phyloP scores from a whole-genome alignment of 2,888 invertebrate species.

The Lasioglossum morio region DNA sequence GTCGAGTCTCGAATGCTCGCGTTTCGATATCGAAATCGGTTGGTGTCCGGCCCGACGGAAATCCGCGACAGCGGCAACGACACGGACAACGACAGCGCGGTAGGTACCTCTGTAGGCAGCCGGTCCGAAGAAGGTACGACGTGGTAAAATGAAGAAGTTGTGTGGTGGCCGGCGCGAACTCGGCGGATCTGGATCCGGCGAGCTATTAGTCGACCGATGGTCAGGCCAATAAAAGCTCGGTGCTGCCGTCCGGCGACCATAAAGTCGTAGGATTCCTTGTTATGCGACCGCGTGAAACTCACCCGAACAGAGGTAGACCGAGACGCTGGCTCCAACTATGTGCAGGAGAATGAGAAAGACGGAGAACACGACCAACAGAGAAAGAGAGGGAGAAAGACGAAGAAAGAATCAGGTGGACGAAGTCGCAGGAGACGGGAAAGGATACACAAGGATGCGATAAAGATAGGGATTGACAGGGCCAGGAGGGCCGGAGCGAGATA shows the following conservation, averaged over 20 bases:
- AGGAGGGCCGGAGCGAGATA: neutral
- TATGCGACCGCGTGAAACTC: constrained; percentile 67
- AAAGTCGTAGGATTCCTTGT: constrained; percentile 80
- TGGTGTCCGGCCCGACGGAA: neutral
- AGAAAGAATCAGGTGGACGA: neutral
- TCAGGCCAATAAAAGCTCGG: constrained; percentile 76
- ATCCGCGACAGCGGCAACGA: constrained; percentile 25
- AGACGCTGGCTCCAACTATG: neutral
- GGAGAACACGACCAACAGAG: neutral
- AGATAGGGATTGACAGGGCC: constrained; percentile 42
- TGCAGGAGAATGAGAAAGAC: neutral
- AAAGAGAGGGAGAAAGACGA: constrained; percentile 4
- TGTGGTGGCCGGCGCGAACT: constrained; percentile 68
- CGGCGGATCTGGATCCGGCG: constrained; percentile 71
- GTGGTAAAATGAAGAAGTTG: constrained; percentile 74
- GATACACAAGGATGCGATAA: constrained; percentile 43
- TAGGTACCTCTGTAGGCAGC: constrained; percentile 44
- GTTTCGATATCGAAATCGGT: constrained; percentile 28
- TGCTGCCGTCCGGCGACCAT: constrained; percentile 73
- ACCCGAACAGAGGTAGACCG: constrained; percentile 25
- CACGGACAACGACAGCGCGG: constrained; percentile 47
- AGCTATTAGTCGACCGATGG: constrained; percentile 76
- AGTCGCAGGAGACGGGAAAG: constrained; percentile 26
- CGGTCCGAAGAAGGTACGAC: constrained; percentile 59
- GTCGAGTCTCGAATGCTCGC: neutral